Evolutionary conservation across 2,888 invertebrate genomes (phyloP), one percentile per base, ranked within the genome.

Genomic region (Amiota communis): DNA sequence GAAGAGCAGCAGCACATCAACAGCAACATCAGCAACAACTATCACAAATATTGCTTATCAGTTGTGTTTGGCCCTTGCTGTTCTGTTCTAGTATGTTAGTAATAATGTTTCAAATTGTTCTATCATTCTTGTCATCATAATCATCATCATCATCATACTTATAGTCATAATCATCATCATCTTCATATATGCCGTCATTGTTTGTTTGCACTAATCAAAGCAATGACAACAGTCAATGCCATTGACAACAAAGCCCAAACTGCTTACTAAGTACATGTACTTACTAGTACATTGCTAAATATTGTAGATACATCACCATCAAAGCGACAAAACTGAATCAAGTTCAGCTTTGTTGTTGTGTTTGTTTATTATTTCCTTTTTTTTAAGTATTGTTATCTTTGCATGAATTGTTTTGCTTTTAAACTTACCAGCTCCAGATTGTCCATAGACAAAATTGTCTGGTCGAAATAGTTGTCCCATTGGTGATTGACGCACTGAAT

Each of bases 361-460:
- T 36, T 36, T 36, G 23, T 23, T 23, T 61, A 12, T 56, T 57
- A 57, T 17, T 46, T 46, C 1, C 3, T 23, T 23, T 23, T 23
- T 23, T 23, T 2, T 23, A 2, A 23, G 1, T 17, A 20, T 72
- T 57, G 59, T 72, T 68, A 63, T 65, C 72, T 70, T 72, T 70
- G 70, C 23, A 20, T 64, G 17, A n/a, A 47, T 4, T 8, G 47
- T 11, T 49, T 48, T 68, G 51, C 13, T 51, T 15, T 15, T 1
- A 48, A 17, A 57, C 36, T 90, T 79, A 91, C 94, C 93, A 46
- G 97, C 96, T 8, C 97, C 96, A 75, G 93, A 94, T 88, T 94
- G 93, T 1, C 95, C 95, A 78, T 95, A 96, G 36, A 97, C 94
- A 88, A 94, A 97, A 91, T 95, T 96, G 87, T 97, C 96, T 9